phyloP scores from a whole-genome alignment of 2,797 vertebrate genomes.

The Steatocranus sp. region DNA sequence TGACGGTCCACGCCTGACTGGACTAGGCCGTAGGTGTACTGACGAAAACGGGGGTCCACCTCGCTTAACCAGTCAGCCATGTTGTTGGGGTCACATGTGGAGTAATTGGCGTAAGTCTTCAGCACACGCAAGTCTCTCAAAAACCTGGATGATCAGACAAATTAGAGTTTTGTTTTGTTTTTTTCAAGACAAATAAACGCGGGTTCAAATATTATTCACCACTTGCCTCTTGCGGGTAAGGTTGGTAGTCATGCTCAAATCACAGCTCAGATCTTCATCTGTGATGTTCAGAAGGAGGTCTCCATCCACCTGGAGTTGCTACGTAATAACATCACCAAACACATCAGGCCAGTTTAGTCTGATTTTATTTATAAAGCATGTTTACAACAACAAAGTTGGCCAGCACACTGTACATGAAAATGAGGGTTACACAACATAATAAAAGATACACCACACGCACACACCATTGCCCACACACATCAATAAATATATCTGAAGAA shows the following conservation, averaged over 20 bases:
- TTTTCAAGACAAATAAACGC: neutral
- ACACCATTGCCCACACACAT: neutral
- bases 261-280: conserved; percentile 82
- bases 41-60: conserved; percentile 89
- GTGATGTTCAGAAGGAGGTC: conserved; percentile 90
- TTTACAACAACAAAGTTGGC: neutral
- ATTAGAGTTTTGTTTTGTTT: accelerated
- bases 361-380: neutral
- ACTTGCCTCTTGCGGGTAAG: conserved; percentile 87
- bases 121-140: conserved; percentile 89
- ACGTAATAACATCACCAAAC: neutral
- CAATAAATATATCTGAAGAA: neutral
- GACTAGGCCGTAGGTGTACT: conserved; percentile 94
- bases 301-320: conserved; percentile 95
- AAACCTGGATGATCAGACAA: conserved; percentile 75
- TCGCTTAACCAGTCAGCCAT: conserved; percentile 90
- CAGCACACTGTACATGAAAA: neutral
- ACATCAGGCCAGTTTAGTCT: neutral
- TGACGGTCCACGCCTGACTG: conserved; percentile 87
- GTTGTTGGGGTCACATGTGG: conserved; percentile 94
- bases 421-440: neutral
- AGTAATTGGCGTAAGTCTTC: conserved; percentile 94
- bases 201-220: neutral
- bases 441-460: neutral
- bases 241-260: conserved; percentile 84